Conservation (phyloP, 2,113 vertebrate genomes). For the Charadrius vociferus region DNA sequence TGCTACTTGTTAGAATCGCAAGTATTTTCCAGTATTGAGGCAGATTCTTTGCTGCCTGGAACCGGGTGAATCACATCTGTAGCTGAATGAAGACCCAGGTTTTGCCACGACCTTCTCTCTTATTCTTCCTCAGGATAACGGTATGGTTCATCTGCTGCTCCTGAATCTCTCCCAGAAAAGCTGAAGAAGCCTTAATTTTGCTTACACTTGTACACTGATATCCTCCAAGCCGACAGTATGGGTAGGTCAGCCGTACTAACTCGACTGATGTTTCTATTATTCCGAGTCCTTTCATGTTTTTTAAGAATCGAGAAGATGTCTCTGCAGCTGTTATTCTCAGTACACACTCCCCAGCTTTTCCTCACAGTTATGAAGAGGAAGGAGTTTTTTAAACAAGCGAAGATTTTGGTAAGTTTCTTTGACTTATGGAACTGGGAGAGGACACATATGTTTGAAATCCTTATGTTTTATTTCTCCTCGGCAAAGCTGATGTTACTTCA, state of each 20-base stretch:
- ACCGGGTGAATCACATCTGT: neutral
- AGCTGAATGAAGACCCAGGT: neutral
- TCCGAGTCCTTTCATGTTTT: neutral
- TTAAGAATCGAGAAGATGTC: neutral
- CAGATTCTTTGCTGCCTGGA: neutral
- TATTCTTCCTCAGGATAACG: neutral
- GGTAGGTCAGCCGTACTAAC: neutral
- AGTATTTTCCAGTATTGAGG: neutral
- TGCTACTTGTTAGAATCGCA: neutral
- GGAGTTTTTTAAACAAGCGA: neutral
- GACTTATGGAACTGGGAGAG: neutral
- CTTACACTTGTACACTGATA: neutral
- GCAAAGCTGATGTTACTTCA: neutral
- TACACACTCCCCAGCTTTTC: neutral
- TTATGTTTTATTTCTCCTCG: neutral
- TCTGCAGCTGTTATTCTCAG: neutral
- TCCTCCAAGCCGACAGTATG: neutral
- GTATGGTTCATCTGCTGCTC: neutral
- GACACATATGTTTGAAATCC: neutral
- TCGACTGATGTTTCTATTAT: neutral
- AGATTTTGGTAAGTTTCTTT: neutral
- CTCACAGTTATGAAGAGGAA: rapidly evolving
- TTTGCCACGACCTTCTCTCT: neutral
- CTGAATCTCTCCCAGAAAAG: neutral
- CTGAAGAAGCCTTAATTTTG: neutral